Conservation (phyloP, 1,140 invertebrate species). For the Drosophila baimaii region DNA sequence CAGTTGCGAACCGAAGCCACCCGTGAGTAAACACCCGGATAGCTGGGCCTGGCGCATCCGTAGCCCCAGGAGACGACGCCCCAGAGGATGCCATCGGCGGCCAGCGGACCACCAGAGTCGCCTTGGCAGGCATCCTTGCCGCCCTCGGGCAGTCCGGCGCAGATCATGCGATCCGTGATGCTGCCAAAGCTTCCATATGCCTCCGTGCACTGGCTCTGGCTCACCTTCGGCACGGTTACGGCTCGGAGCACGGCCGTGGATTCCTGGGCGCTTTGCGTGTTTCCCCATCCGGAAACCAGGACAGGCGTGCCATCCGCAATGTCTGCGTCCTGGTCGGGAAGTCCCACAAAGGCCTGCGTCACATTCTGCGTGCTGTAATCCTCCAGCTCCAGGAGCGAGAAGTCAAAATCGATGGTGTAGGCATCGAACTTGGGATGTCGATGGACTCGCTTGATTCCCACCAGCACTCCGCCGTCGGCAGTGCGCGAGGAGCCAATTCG, state of each 20-base stretch:
- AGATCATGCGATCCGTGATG: constrained; percentile 88
- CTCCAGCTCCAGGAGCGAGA: constrained; percentile 69
- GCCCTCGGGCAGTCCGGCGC: constrained; percentile 88
- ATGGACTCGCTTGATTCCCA: constrained; percentile 62
- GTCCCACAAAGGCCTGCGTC: constrained; percentile 41
- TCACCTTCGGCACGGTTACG: constrained; percentile 84
- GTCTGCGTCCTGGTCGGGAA: constrained; percentile 57
- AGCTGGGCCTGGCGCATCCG: constrained; percentile 85
- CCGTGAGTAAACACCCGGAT: constrained; percentile 86
- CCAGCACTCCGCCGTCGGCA: constrained; percentile 62
- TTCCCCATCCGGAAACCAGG: constrained; percentile 85
- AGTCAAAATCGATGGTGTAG: constrained; percentile 76
- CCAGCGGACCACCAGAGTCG: constrained; percentile 85
- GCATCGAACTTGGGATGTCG: constrained; percentile 76
- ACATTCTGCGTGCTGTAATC: constrained; percentile 43
- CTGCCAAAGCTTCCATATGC: constrained; percentile 65
- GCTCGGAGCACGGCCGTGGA: constrained; percentile 75
- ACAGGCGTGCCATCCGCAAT: constrained; percentile 69
- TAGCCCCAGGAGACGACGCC: constrained; percentile 88
- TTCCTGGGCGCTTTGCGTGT: constrained; percentile 60
- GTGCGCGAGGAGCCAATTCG: constrained; percentile 69
- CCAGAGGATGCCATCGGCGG: constrained; percentile 69
- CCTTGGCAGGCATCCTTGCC: constrained; percentile 90
- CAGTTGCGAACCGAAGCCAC: constrained; percentile 84
- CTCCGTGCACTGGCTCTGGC: constrained; percentile 64